Evolutionary conservation across 2,113 vertebrate genomes (phyloP), one percentile per base, ranked within the genome.

Genomic region (Thomomys bottae): DNA sequence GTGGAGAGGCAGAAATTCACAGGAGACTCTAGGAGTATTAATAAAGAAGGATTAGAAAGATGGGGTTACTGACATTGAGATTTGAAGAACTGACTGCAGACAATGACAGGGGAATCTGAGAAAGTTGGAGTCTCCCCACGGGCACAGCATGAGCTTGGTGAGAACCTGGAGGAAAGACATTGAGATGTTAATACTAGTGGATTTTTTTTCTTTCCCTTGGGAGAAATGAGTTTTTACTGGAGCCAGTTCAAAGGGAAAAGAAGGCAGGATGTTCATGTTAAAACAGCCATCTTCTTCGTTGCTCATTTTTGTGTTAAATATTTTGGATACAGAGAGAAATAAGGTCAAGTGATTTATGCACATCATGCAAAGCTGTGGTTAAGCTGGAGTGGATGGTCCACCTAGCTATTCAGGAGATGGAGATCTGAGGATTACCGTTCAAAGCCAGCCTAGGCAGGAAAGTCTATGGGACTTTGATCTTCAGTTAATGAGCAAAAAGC

Each of bases 151-250:
- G 34, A 8, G 14, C 45, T 36, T 28, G 40, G 6, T 32, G 72
- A 40, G 64, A 64, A 59, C n/a, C 32, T 30, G 3, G 15, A 67
- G 63, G 36, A 42, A 34, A 17, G 23, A 3, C 3, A 0, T 4
- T 6, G 6, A 38, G 23, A 38, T 38, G 9, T 68, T 49, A 36
- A 28, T 32, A 34, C 8, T 8, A 24, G 7, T 64, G 45, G 45
- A 72, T 30, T 89, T 94, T 78, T 76, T 49, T 64, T 34, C 78
- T 89, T 89, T 90, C 32, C 70, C 21, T 59, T 28, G 49, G 70
- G 70, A 90, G 76, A 79, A 81, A 26, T 66, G 36, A 36, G 21
- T 63, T 82, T 57, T 72, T 81, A 32, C 64, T 64, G 30, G 15
- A n/a, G 30, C 81, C 24, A 26, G 36, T 45, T 88, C 54, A 77